Conservation (phyloP, 2,888 invertebrate species). For the Nycteola revayana region DNA sequence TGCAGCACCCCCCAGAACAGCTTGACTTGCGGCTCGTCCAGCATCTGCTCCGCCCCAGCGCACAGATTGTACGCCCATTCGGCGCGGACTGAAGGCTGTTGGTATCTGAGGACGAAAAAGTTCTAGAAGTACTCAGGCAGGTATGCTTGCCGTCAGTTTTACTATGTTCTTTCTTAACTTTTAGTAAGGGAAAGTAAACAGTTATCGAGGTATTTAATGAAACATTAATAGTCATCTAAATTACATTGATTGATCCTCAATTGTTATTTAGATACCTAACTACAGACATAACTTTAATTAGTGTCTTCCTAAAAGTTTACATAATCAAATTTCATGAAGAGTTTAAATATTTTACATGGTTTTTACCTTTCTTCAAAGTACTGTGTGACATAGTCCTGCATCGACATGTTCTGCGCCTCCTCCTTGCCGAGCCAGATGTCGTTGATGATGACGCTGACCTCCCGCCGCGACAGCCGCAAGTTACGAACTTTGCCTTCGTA, state of each 20-base stretch:
- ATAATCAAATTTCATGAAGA: too few species aligned
- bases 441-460: slow-evolving; percentile 69
- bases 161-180: too few species aligned
- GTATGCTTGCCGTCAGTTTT: too few species aligned
- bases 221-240: too few species aligned
- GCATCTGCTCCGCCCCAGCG: slow-evolving; percentile 70
- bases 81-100: slow-evolving; percentile 69
- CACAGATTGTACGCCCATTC: slow-evolving; percentile 79
- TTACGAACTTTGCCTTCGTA: slow-evolving; percentile 72
- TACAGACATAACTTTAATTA: too few species aligned
- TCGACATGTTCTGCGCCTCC: slow-evolving; percentile 36
- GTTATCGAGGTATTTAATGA: too few species aligned
- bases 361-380: slow-evolving; percentile 75
- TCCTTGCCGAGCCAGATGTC: slow-evolving; percentile 72
- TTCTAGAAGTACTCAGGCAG: too few species aligned
- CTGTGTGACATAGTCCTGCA: slow-evolving; percentile 71
- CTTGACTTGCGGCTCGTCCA: slow-evolving; percentile 71
- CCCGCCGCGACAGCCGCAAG: slow-evolving; percentile 72
- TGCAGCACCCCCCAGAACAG: slow-evolving; percentile 73
- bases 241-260: too few species aligned
- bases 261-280: too few species aligned
- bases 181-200: too few species aligned
- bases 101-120: slow-evolving; percentile 66
- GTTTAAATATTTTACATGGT: too few species aligned
- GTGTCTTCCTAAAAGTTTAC: too few species aligned